Percentiles rank a stretch among this genome's conserved stretches.
Conservation (phyloP, 2,113 vertebrate genomes). For the Rhinolophus sinicus region DNA sequence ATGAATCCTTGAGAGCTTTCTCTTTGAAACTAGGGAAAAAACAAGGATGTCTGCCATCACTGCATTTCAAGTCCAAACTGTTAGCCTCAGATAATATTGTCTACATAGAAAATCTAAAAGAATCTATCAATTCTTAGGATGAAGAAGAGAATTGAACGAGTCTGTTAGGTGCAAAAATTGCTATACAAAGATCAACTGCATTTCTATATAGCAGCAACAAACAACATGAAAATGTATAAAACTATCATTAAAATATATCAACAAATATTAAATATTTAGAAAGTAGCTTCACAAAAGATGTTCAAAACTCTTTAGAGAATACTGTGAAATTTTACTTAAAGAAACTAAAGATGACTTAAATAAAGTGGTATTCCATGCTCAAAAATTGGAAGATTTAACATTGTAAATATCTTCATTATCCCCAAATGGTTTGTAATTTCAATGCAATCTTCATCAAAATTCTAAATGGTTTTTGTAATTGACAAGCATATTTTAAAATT, state of each 20-base stretch:
- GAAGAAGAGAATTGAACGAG: neutral
- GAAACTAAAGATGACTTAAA: neutral
- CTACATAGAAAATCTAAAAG: neutral
- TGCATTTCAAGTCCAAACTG: neutral
- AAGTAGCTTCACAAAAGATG: neutral
- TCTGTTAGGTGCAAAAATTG: constrained; percentile 34
- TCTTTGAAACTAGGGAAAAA: neutral
- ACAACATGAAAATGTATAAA: neutral
- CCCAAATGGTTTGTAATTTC: neutral
- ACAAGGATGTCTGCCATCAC: neutral
- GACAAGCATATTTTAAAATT: neutral
- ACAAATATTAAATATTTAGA: constrained; percentile 19
- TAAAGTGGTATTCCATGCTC: neutral
- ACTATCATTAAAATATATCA: neutral
- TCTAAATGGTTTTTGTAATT: neutral
- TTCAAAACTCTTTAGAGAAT: neutral
- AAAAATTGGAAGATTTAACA: neutral
- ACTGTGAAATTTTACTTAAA: neutral
- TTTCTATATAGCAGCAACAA: neutral
- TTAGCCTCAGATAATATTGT: neutral
- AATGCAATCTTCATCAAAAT: neutral
- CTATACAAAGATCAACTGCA: neutral
- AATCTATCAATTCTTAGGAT: neutral
- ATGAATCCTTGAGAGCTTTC: neutral
- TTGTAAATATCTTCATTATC: neutral